A percentile compares a stretch with the other conserved stretches of the same genome.
Conservation (phyloP, 2,888 invertebrate genomes). For the Scrobipalpa costella region DNA sequence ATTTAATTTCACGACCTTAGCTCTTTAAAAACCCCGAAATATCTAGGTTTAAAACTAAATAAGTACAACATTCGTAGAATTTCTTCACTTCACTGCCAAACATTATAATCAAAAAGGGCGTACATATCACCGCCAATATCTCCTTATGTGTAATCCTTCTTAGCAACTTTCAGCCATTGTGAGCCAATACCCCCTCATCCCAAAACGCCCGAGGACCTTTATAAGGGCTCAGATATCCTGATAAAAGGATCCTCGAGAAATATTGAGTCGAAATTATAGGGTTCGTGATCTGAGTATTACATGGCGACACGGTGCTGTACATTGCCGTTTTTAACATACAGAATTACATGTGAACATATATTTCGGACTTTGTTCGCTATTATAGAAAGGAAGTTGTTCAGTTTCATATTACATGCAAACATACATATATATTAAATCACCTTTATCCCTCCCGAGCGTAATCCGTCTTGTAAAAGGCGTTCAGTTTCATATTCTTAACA, state of each 20-base stretch:
- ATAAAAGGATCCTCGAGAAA: constrained; percentile 27
- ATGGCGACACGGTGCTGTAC: not conserved
- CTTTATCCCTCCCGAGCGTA: too few species aligned
- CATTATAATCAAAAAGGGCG: not conserved
- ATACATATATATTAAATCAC: too few species aligned
- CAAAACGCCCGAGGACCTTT: constrained; percentile 10
- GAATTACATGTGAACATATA: not conserved
- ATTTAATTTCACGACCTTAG: too few species aligned
- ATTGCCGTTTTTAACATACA: not conserved
- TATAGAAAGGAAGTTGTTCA: not conserved
- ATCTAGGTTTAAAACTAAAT: not conserved
- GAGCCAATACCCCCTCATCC: constrained; percentile 11
- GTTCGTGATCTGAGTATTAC: not conserved
- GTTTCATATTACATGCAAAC: too few species aligned
- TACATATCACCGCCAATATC: not conserved
- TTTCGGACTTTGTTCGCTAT: too few species aligned
- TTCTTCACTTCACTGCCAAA: not conserved
- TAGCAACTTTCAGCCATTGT: constrained; percentile 4
- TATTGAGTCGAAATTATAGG: constrained; percentile 34
- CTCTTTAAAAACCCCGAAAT: too few species aligned
- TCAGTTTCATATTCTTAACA: too few species aligned
- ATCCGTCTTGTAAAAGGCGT: too few species aligned
- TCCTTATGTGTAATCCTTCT: not conserved
- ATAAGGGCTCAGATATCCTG: constrained; percentile 12
- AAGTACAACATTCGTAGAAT: not conserved